These are phyloP conservation scores for Dicaeum eximium DNA, from an alignment of 2,113 vertebrate genomes.

Conservation along the genomic window DNA sequence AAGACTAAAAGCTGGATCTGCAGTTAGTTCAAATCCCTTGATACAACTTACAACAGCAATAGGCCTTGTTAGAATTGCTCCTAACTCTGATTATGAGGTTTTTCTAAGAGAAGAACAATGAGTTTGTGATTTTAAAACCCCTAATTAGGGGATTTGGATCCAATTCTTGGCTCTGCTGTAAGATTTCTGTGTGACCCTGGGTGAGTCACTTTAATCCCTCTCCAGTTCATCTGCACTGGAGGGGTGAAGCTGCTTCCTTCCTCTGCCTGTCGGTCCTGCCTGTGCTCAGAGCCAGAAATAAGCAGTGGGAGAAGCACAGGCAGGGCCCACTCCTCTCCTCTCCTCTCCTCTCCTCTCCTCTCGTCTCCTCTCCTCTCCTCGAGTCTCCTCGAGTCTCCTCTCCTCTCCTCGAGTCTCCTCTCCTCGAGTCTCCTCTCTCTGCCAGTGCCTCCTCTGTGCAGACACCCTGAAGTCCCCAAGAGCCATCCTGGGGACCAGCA, in stretches of 20 bases:
- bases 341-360: too few species aligned
- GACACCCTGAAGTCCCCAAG: background rate
- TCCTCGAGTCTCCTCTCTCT: too few species aligned
- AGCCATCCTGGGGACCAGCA: background rate
- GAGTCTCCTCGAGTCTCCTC: too few species aligned
- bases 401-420: too few species aligned
- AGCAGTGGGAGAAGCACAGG: background rate
- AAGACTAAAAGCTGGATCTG: background rate
- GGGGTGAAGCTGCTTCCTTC: background rate
- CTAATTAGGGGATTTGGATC: background rate
- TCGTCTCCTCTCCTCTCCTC: too few species aligned
- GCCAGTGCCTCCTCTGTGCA: accelerated
- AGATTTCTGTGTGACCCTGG: background rate
- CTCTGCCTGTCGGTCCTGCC: background rate
- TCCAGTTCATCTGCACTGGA: background rate
- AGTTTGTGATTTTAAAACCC: background rate
- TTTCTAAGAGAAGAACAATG: background rate
- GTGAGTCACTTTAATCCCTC: background rate
- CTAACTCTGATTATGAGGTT: background rate
- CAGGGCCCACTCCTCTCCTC: too few species aligned
- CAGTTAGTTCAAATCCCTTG: background rate
- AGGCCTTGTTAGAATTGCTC: background rate
- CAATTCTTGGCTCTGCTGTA: background rate
- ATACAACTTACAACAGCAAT: background rate
- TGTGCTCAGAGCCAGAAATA: background rate